Percentiles rank a stretch among this genome's conserved stretches.
Conservation (phyloP, 1,140 invertebrate genomes). For the Dreissena rostriformis region DNA sequence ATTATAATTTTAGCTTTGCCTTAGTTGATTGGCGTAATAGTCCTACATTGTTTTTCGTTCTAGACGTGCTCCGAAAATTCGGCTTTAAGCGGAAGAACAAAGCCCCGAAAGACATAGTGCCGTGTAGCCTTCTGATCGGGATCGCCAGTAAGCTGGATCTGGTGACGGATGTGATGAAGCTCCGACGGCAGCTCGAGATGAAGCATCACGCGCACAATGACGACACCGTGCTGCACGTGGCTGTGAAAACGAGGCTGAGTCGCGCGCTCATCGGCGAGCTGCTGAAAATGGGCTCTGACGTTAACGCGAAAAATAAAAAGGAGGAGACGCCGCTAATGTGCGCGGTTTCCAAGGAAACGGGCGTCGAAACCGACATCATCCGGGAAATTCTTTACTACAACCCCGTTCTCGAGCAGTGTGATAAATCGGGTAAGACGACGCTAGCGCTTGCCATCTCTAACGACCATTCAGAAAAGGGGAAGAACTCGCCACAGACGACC, state of each 20-base stretch:
- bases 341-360: slow-evolving; percentile 13
- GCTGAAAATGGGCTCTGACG: slow-evolving; percentile 43
- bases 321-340: slow-evolving; percentile 43
- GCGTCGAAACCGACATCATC: slow-evolving; percentile 25
- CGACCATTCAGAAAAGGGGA: slow-evolving; percentile 24
- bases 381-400: slow-evolving; percentile 44
- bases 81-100: slow-evolving; percentile 39
- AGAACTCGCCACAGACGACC: background rate
- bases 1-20: too few species aligned
- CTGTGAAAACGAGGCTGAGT: slow-evolving; percentile 30
- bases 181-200: slow-evolving; percentile 29
- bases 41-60: slow-evolving; percentile 1
- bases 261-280: slow-evolving; percentile 30
- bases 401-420: slow-evolving; percentile 41
- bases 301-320: slow-evolving; percentile 49
- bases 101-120: slow-evolving; percentile 4
- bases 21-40: too few species aligned
- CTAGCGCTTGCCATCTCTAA: slow-evolving; percentile 37
- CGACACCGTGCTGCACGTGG: slow-evolving; percentile 46
- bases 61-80: slow-evolving; percentile 32
- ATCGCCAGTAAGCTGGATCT: slow-evolving; percentile 32
- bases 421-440: slow-evolving; percentile 51
- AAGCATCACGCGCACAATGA: slow-evolving; percentile 31
- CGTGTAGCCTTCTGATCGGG: slow-evolving; percentile 36
- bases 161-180: slow-evolving; percentile 22